Evolutionary conservation across 2,888 invertebrate genomes (phyloP).

Genomic region (Sphaerophoria rueppellii): DNA sequence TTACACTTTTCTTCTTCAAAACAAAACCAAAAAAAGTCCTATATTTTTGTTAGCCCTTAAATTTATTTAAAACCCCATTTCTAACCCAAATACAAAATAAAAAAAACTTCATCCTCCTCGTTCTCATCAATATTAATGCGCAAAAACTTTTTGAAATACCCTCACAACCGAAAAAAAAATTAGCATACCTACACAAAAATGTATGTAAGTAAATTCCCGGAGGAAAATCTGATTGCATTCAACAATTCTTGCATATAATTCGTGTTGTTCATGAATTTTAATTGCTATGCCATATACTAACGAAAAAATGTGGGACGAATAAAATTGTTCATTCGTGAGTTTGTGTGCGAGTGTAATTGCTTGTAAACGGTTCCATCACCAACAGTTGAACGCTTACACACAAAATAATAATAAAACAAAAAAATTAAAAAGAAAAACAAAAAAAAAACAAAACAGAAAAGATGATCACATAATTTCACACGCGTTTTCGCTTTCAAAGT

Average conservation of each 20-base stretch:
- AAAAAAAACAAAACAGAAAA: neutral
- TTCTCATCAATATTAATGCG: conserved; percentile 31
- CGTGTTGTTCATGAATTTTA: conserved; percentile 62
- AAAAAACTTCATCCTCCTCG: neutral
- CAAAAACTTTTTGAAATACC: conserved; percentile 2
- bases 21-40: neutral
- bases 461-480: conserved; percentile 4
- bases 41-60: conserved; percentile 2
- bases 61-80: conserved; percentile 9
- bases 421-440: neutral
- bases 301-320: conserved; percentile 7
- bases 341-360: conserved; percentile 15
- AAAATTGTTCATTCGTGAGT: neutral
- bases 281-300: conserved; percentile 37
- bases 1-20: neutral
- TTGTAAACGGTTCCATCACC: neutral
- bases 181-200: neutral
- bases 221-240: conserved; percentile 30
- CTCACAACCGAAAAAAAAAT: neutral
- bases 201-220: neutral
- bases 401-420: too few relatives aligned
- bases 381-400: conserved; percentile 6
- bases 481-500: conserved; percentile 41
- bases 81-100: conserved; percentile 4
- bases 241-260: conserved; percentile 43